A percentile compares a stretch with the other conserved stretches of the same genome.
Conservation (phyloP, 2,888 invertebrate genomes). For the Rapana venosa region DNA sequence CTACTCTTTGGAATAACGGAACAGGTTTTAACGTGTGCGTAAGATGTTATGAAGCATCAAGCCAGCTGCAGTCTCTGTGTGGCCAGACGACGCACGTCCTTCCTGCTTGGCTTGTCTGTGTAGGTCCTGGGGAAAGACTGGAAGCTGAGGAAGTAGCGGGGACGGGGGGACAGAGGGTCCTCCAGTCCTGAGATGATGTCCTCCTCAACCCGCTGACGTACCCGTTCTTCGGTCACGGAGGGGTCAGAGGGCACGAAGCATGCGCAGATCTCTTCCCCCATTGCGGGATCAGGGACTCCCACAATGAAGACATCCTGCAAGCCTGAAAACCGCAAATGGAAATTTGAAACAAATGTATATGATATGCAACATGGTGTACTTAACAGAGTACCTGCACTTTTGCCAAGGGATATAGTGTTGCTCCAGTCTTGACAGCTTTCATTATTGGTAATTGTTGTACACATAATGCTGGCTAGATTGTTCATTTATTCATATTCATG, state of each 20-base stretch:
- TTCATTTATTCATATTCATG: too few relatives aligned
- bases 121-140: constrained; percentile 22
- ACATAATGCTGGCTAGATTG: too few relatives aligned
- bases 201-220: constrained; percentile 21
- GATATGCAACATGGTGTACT: too few relatives aligned
- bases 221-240: neutral
- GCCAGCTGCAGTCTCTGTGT: constrained; percentile 6
- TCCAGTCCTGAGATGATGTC: constrained; percentile 17
- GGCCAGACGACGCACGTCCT: neutral
- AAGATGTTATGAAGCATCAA: neutral
- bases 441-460: too few relatives aligned
- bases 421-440: too few relatives aligned
- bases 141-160: constrained; percentile 34
- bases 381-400: too few relatives aligned
- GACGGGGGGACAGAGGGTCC: constrained; percentile 24
- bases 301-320: constrained; percentile 40
- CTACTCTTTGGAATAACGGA: too few relatives aligned
- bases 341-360: too few relatives aligned
- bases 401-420: too few relatives aligned
- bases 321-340: neutral
- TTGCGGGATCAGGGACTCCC: constrained; percentile 30
- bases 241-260: constrained; percentile 30
- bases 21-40: too few relatives aligned
- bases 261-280: constrained; percentile 42
- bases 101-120: constrained; percentile 22